Evolutionary conservation across 2,113 vertebrate species (phyloP).

Genomic region (Rhinolophus ferrumequinum): DNA sequence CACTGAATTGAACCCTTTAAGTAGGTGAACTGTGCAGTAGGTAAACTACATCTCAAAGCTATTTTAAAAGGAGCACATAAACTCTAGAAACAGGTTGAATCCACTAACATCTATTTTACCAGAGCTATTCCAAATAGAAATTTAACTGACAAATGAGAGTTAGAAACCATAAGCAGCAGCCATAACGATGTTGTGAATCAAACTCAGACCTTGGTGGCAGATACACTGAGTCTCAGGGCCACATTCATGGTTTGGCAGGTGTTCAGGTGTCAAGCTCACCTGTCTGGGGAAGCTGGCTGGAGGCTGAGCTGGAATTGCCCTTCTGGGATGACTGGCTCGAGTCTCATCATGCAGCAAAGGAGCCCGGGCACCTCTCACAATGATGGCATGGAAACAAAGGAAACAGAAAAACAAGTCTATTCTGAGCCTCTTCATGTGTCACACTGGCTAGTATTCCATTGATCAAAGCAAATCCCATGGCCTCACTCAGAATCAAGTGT

Average conservation of each 20-base stretch:
- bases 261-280: background rate
- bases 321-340: background rate
- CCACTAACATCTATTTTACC: background rate
- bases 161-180: background rate
- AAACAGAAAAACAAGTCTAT: background rate
- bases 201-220: background rate
- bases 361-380: background rate
- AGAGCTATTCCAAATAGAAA: background rate
- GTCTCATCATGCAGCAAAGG: background rate
- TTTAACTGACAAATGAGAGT: background rate
- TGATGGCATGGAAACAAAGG: background rate
- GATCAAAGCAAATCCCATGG: background rate
- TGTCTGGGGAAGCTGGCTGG: background rate
- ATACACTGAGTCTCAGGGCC: too few relatives aligned
- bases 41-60: background rate
- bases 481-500: background rate
- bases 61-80: background rate
- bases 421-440: background rate
- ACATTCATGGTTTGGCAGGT: accelerated
- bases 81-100: background rate
- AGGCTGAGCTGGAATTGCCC: background rate
- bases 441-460: too few relatives aligned
- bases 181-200: background rate
- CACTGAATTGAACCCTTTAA: background rate
- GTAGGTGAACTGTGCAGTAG: background rate